phyloP scores from a whole-genome alignment of 2,797 vertebrate genomes.

The Spinibarbus caldwelli region DNA sequence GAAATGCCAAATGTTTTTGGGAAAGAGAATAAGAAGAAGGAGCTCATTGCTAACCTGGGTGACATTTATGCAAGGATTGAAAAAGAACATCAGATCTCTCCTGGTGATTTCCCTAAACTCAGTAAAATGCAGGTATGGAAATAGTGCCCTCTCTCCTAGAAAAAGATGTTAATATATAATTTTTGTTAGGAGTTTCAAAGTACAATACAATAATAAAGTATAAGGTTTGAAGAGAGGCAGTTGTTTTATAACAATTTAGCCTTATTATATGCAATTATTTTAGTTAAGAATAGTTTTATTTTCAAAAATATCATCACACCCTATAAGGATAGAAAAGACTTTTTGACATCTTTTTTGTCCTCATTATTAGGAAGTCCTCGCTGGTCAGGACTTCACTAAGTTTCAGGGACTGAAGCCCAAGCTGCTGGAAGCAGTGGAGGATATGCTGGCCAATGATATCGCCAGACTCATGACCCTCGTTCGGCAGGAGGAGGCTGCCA shows the following conservation, averaged over 20 bases:
- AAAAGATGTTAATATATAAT: background rate
- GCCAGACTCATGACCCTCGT: slow-evolving; percentile 83
- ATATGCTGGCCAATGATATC: slow-evolving; percentile 83
- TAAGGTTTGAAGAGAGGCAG: too few species aligned
- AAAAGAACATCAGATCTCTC: slow-evolving; percentile 91
- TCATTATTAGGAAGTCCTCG: slow-evolving; percentile 73
- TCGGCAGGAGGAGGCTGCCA: slow-evolving; percentile 81
- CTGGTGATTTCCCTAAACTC: slow-evolving; percentile 89
- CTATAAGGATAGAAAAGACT: background rate
- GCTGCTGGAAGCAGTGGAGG: slow-evolving; percentile 79
- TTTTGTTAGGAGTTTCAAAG: background rate
- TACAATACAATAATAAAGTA: too few species aligned
- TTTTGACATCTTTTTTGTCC: background rate
- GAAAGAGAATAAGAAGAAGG: slow-evolving; percentile 92
- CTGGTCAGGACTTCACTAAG: slow-evolving; percentile 80
- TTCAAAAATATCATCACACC: background rate
- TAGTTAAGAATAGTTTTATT: background rate
- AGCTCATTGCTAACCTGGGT: slow-evolving; percentile 86
- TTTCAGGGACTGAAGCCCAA: slow-evolving; percentile 81
- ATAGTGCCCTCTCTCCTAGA: too few species aligned
- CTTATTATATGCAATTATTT: background rate
- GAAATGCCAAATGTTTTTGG: slow-evolving; percentile 95
- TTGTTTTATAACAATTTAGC: background rate
- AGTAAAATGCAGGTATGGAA: slow-evolving; percentile 89
- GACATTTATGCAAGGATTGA: slow-evolving; percentile 89